Evolutionary conservation across 2,797 vertebrate species (phyloP).

Genomic region (Coccyzus lansbergi): DNA sequence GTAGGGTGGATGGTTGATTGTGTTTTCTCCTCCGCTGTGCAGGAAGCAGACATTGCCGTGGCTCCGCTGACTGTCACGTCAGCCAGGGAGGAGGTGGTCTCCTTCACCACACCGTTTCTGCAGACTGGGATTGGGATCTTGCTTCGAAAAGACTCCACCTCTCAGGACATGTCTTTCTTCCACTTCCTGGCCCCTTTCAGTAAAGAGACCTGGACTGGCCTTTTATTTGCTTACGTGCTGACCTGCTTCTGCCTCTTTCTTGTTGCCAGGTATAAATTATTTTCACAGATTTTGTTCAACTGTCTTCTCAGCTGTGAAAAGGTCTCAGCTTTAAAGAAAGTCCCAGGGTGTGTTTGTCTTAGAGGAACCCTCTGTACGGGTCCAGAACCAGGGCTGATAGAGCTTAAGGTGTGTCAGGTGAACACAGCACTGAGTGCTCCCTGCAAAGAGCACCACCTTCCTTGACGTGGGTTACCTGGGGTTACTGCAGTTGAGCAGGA

Average conservation of each 20-base stretch:
- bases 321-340: not conserved
- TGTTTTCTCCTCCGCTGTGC: not conserved
- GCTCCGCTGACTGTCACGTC: slow-evolving; percentile 89
- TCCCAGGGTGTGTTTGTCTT: not conserved
- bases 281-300: not conserved
- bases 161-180: slow-evolving; percentile 80
- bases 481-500: not conserved
- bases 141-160: slow-evolving; percentile 80
- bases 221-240: slow-evolving; percentile 84
- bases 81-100: slow-evolving; percentile 82
- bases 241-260: slow-evolving; percentile 86
- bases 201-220: slow-evolving; percentile 86
- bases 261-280: slow-evolving; percentile 80
- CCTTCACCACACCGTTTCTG: slow-evolving; percentile 91
- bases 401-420: too few species aligned
- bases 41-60: slow-evolving; percentile 90
- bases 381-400: not conserved
- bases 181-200: slow-evolving; percentile 88
- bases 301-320: not conserved
- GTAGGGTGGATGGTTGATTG: not conserved
- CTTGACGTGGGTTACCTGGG: too few species aligned
- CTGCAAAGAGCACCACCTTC: too few species aligned
- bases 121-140: slow-evolving; percentile 90
- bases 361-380: not conserved
- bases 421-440: too few species aligned